These are phyloP conservation scores for Calycopis cecrops DNA, from an alignment of 1,140 invertebrate species.

Conservation along the genomic window DNA sequence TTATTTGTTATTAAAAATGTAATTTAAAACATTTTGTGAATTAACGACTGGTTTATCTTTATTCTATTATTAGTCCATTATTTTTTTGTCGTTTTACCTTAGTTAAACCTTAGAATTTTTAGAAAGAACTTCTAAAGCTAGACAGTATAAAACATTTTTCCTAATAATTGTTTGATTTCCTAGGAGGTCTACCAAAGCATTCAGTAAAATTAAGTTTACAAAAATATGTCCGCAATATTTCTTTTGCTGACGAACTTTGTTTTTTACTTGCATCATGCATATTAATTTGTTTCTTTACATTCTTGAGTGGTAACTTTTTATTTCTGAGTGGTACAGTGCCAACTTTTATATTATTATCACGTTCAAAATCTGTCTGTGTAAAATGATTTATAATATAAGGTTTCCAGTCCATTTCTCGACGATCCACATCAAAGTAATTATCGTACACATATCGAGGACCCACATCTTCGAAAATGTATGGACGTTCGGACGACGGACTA, in stretches of 20 bases:
- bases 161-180: background rate
- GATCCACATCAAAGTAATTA: too few relatives aligned
- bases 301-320: background rate
- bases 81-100: too few relatives aligned
- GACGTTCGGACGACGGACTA: too few relatives aligned
- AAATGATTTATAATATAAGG: too few relatives aligned
- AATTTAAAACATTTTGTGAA: background rate
- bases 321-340: too few relatives aligned
- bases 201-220: slow-evolving; percentile 2
- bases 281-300: slow-evolving; percentile 1
- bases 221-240: slow-evolving; percentile 8
- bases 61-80: slow-evolving; percentile 28
- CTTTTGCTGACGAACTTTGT: background rate
- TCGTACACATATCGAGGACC: too few relatives aligned
- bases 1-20: background rate
- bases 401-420: too few relatives aligned
- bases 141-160: background rate
- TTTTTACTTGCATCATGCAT: background rate
- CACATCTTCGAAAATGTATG: too few relatives aligned
- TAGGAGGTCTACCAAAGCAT: background rate
- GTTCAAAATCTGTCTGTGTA: too few relatives aligned
- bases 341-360: too few relatives aligned
- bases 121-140: too few relatives aligned
- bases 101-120: too few relatives aligned
- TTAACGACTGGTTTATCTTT: background rate